Evolutionary conservation across 2,113 vertebrate species (phyloP), one percentile per base, ranked within the genome.

Genomic region (Melanostigma gelatinosum): DNA sequence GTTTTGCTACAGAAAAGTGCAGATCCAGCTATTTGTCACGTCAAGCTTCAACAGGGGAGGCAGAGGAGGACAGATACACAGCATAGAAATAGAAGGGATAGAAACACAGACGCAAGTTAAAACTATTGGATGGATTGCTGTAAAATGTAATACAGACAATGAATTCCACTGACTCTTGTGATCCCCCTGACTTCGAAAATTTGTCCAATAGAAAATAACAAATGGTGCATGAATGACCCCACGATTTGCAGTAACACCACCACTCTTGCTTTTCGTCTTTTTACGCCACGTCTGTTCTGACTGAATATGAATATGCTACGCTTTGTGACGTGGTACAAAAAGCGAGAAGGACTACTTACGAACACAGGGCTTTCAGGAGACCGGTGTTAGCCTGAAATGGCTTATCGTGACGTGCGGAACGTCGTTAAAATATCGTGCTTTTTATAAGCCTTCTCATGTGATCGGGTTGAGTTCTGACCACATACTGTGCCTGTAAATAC

Each of bases 11-110:
- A 91, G 91, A 93, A 92, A 93, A 93, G 91, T 93, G 92, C 93
- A 90, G 89, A 94, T 91, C 88, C 86, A 93, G 90, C 91, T 83
- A 94, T 94, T 93, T 94, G 93, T 94, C 93, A 94, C 87, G 82
- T 92, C 91, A 88, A 80, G 83, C 85, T 73, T 86, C 80, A 88
- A 86, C 87, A 77, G 72, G 80, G 89, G 87, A 87, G 83, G 75
- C 66, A 74, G 88, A 85, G 75, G 70, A 67, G 82, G 55, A 46
- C 60, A 63, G 82, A 81, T 27, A 42, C 58, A 44, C 46, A 0
- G 74, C 60, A 38, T 60, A 82, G 87, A 91, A 69, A 69, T 29
- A 71, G 69, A 68, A 54, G 16, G 22, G 36, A 70, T 77, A 85
- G 87, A 87, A 66, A 52, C 54, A 32, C 40, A 44, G 10, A 62